These are phyloP conservation scores for Prietella phreatophila DNA, from an alignment of 2,113 vertebrate genomes.

Conservation along the genomic window DNA sequence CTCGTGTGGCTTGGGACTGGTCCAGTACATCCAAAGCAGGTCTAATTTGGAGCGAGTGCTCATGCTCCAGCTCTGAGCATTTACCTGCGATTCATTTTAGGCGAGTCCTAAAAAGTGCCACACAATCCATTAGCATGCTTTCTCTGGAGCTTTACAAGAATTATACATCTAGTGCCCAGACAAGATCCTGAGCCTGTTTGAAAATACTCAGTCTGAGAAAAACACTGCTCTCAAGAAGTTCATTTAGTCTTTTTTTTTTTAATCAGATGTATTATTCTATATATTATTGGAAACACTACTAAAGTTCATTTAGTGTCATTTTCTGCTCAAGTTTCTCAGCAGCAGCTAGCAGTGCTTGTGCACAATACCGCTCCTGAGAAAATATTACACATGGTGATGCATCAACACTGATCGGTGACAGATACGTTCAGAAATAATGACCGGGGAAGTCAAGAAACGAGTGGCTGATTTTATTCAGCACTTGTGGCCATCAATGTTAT, in stretches of 20 bases:
- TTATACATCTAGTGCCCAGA: neutral
- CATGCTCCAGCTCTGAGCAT: neutral
- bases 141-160: neutral
- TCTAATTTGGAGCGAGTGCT: slow-evolving; percentile 1
- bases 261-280: neutral
- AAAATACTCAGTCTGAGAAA: slow-evolving; percentile 34
- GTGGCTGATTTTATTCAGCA: neutral
- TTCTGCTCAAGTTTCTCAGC: neutral
- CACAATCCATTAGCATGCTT: slow-evolving; percentile 25
- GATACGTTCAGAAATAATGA: neutral
- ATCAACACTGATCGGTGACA: neutral
- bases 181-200: slow-evolving; percentile 1
- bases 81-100: slow-evolving; percentile 6
- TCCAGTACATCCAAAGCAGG: slow-evolving; percentile 11
- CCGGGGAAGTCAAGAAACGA: neutral
- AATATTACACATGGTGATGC: neutral
- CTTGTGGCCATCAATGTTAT: neutral
- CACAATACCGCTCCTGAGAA: neutral
- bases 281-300: neutral
- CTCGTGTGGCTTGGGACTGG: neutral
- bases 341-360: neutral
- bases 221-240: slow-evolving; percentile 41
- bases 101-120: slow-evolving; percentile 8
- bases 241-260: slow-evolving; percentile 32
- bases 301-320: neutral